Evolutionary conservation across 1,140 invertebrate species (phyloP).

Genomic region (Andrena cerasifolii): DNA sequence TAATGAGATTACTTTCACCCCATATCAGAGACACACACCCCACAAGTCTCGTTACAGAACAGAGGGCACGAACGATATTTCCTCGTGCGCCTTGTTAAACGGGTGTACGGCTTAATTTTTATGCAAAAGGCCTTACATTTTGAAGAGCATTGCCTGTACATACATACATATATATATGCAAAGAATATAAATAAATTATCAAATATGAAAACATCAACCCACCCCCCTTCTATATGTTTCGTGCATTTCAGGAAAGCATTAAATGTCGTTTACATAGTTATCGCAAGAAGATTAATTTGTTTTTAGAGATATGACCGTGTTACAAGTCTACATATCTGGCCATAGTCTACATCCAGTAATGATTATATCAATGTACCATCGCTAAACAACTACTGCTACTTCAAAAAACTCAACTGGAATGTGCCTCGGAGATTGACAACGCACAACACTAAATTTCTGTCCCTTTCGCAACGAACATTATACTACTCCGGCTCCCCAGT

Average conservation of each 20-base stretch:
- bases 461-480: not conserved
- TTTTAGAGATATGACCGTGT: conserved; percentile 74
- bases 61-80: conserved; percentile 64
- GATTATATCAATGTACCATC: conserved; percentile 70
- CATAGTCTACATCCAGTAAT: conserved; percentile 60
- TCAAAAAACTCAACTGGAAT: conserved; percentile 77
- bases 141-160: conserved; percentile 63
- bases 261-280: conserved; percentile 78
- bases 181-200: conserved; percentile 76
- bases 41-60: conserved; percentile 40
- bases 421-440: conserved; percentile 58
- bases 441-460: not conserved
- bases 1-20: conserved; percentile 40
- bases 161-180: conserved; percentile 61
- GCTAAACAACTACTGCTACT: conserved; percentile 77
- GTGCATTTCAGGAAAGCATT: conserved; percentile 86
- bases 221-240: conserved; percentile 86
- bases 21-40: conserved; percentile 31
- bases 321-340: conserved; percentile 44
- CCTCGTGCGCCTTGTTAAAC: conserved; percentile 63
- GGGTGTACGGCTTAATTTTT: conserved; percentile 79
- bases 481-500: not conserved
- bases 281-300: conserved; percentile 80
- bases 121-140: conserved; percentile 79
- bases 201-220: conserved; percentile 82